Percentiles rank a stretch among this genome's conserved stretches.
Conservation (phyloP, 2,888 invertebrate species). For the Drosophila recens region DNA sequence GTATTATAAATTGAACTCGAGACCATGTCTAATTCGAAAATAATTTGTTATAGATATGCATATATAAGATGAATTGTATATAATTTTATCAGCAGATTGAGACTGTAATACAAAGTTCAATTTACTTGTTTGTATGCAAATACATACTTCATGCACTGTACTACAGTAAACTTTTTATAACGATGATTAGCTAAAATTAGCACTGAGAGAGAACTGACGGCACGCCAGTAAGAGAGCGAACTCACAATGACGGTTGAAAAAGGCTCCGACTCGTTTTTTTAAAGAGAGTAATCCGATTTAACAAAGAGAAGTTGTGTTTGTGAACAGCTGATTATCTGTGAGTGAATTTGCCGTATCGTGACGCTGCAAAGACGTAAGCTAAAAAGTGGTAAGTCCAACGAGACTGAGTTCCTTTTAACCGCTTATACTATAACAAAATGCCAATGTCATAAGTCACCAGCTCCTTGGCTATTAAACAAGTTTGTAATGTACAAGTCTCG, state of each 20-base stretch:
- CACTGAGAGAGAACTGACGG: slow-evolving; percentile 10
- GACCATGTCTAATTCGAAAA: not conserved
- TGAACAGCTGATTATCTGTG: slow-evolving; percentile 47
- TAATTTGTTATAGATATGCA: not conserved
- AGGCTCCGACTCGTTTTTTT: not conserved
- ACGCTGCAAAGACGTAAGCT: slow-evolving; percentile 14
- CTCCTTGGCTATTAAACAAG: too few species aligned
- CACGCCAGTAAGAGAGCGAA: slow-evolving; percentile 14
- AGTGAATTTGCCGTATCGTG: slow-evolving; percentile 37
- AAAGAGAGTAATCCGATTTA: slow-evolving; percentile 26
- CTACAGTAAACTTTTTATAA: slow-evolving; percentile 29
- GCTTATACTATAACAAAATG: not conserved
- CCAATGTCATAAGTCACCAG: not conserved
- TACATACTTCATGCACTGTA: slow-evolving; percentile 28
- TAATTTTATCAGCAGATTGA: not conserved
- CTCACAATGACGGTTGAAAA: slow-evolving; percentile 17
- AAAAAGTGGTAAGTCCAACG: not conserved
- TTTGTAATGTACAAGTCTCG: too few species aligned
- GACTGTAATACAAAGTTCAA: not conserved
- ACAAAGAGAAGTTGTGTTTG: slow-evolving; percentile 28
- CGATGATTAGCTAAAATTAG: slow-evolving; percentile 48
- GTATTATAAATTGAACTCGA: not conserved
- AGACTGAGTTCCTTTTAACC: not conserved
- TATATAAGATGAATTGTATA: not conserved
- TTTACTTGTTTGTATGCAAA: not conserved